Percentiles rank a stretch among this genome's conserved stretches.
Conservation (phyloP, 2,113 vertebrate genomes). For the Ursus arctos region DNA sequence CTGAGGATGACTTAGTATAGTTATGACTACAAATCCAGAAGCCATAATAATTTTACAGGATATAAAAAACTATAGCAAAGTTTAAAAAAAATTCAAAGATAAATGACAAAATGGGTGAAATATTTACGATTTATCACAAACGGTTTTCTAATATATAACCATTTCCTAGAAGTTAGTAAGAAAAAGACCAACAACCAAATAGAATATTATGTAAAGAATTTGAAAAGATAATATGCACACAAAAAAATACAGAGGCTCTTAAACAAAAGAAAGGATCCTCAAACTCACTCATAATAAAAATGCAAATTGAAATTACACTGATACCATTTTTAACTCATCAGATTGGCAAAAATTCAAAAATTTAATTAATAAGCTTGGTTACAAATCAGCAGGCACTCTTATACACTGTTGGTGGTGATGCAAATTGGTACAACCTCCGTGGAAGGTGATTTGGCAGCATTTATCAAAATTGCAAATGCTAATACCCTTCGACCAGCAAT, state of each 20-base stretch:
- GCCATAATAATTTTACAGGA: background rate
- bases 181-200: background rate
- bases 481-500: background rate
- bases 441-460: slow-evolving; percentile 55
- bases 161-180: background rate
- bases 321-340: slow-evolving; percentile 39
- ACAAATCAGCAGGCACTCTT: slow-evolving; percentile 54
- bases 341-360: slow-evolving; percentile 62
- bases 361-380: slow-evolving; percentile 67
- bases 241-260: background rate
- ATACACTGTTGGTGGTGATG: background rate
- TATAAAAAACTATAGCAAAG: background rate
- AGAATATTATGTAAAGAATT: background rate
- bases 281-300: slow-evolving; percentile 41
- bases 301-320: slow-evolving; percentile 57
- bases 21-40: background rate
- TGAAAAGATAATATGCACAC: background rate
- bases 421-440: slow-evolving; percentile 16
- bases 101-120: background rate
- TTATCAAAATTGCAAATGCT: slow-evolving; percentile 43
- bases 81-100: background rate
- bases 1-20: background rate
- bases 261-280: slow-evolving; percentile 17
- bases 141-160: background rate
- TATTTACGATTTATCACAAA: slow-evolving; percentile 13